Evolutionary conservation across 2,113 vertebrate species (phyloP), one percentile per base, ranked within the genome.

Genomic region (Anhinga anhinga): DNA sequence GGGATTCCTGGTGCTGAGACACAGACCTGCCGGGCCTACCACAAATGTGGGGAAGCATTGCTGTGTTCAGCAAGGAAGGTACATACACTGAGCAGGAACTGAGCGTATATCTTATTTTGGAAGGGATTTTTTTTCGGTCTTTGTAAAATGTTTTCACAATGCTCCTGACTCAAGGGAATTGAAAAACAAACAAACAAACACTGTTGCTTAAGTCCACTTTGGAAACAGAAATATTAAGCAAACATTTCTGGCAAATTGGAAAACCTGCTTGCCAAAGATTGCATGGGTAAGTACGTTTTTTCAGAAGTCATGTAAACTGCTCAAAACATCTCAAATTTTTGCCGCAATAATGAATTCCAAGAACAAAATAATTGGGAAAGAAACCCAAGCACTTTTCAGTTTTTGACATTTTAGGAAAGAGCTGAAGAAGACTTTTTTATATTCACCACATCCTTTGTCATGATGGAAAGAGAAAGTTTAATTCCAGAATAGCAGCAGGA

Each of bases 401-500:
- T 91, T 95, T 76, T 96, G 96, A 93, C 93, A 95, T 96, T 96
- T 97, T 53, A 91, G 63, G 83, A 55, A 93, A 59, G 59, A 92
- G 52, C 56, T 81, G 76, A 63, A 93, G 93, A 80, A 4, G 62
- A 67, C 56, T 79, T 88, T 91, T 95, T 91, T 85, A 82, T 62
- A 91, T 92, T 91, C 77, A 58, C 80, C 62, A 55, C 73, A 85
- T 96, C 91, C 86, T 96, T 95, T 91, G 93, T 97, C 86, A 91
- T 97, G 94, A 94, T 79, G 78, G 83, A 76, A 84, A 72, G 83
- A 88, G 90, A 45, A 93, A 45, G 34, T 88, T 86, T 56, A 88
- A 58, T 89, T 96, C 93, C 81, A 87, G 88, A 94, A 94, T 97
- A 95, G 91, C 93, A 97, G 73, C 91, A 89, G 86, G 88, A 95